A percentile compares a stretch with the other conserved stretches of the same genome.
Evolutionary conservation across 1,140 invertebrate species (phyloP).

Genomic region (Megalonaias nervosa): DNA sequence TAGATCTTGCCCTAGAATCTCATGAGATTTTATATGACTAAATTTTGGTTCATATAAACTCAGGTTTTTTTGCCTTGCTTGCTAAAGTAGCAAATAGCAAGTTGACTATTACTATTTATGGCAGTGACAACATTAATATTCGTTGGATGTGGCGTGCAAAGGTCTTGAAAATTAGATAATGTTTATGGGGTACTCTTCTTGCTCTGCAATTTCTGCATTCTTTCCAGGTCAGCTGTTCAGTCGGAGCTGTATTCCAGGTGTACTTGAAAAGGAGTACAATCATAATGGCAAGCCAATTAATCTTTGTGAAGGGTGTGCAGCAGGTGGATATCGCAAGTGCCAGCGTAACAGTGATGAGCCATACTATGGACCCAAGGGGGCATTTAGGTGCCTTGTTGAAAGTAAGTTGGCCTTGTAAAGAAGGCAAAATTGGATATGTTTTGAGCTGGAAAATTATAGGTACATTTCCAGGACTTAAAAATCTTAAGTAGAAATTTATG

Average conservation of each 20-base stretch:
- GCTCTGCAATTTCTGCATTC: too few species aligned
- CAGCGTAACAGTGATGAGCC: slow-evolving; percentile 88
- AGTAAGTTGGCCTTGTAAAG: slow-evolving; percentile 68
- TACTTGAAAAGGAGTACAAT: slow-evolving; percentile 86
- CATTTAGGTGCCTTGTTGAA: slow-evolving; percentile 94
- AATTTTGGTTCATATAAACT: too few species aligned
- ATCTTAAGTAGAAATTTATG: not conserved
- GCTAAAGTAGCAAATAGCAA: too few species aligned
- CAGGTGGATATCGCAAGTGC: slow-evolving; percentile 86
- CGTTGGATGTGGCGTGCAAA: too few species aligned
- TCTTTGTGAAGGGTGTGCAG: slow-evolving; percentile 95
- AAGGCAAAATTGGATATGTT: not conserved
- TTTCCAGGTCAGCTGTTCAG: slow-evolving; percentile 84
- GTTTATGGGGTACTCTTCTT: too few species aligned
- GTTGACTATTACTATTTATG: too few species aligned
- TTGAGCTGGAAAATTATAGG: not conserved
- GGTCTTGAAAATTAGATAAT: too few species aligned
- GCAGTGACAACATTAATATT: too few species aligned
- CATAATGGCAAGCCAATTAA: slow-evolving; percentile 80
- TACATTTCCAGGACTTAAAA: not conserved
- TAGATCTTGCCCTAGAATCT: too few species aligned
- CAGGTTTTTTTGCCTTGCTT: too few species aligned
- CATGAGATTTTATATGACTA: too few species aligned
- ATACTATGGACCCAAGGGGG: slow-evolving; percentile 91
- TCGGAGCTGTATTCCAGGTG: slow-evolving; percentile 92